A percentile compares a stretch with the other conserved stretches of the same genome.
phyloP scores from a whole-genome alignment of 2,113 vertebrate genomes.

The Heteronetta atricapilla region DNA sequence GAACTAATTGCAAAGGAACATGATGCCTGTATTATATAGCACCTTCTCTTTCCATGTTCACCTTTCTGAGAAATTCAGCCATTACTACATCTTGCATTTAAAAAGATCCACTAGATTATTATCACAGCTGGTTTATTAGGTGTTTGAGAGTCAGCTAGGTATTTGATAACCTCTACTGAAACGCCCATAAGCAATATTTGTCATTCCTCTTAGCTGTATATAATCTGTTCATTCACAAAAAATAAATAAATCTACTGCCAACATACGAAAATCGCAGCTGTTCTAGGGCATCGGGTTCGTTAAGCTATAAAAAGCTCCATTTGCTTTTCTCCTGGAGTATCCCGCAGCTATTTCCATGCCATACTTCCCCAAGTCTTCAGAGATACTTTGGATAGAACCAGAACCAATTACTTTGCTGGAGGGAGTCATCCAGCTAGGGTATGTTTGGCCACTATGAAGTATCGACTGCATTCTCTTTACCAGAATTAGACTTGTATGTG shows the following conservation, averaged over 20 bases:
- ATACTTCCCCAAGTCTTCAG: background rate
- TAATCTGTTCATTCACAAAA: background rate
- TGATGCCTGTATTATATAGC: background rate
- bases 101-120: background rate
- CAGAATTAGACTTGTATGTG: background rate
- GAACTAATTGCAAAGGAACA: background rate
- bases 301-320: background rate
- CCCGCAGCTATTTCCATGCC: background rate
- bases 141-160: background rate
- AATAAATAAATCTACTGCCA: background rate
- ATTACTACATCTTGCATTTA: background rate
- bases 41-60: background rate
- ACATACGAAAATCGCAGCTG: slow-evolving; percentile 32
- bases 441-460: background rate
- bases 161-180: background rate
- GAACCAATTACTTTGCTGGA: background rate
- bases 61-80: background rate
- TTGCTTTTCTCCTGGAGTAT: background rate
- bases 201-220: background rate
- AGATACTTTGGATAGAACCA: background rate
- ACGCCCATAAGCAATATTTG: background rate
- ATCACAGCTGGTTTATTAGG: background rate
- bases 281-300: background rate
- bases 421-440: background rate
- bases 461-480: background rate